These are phyloP conservation scores for Alexandromys fortis DNA, from an alignment of 2,113 vertebrate genomes.

Conservation along the genomic window DNA sequence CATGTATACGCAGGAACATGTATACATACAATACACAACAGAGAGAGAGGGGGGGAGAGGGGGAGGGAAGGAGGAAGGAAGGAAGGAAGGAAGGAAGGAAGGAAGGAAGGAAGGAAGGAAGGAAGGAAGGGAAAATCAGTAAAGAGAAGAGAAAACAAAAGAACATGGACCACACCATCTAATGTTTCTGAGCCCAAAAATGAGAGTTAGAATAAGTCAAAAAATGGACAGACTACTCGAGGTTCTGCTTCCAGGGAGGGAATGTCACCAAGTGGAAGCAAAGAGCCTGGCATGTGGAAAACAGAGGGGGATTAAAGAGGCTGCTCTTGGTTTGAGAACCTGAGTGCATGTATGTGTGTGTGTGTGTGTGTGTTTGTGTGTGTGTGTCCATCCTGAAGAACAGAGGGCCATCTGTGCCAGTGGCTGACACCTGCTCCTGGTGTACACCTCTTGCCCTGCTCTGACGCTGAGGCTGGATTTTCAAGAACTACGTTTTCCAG, in stretches of 20 bases:
- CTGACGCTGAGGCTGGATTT: fast-evolving
- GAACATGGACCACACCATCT: not conserved
- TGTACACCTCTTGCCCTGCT: not conserved
- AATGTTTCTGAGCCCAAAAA: not conserved
- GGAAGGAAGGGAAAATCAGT: fast-evolving
- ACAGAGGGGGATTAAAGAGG: not conserved
- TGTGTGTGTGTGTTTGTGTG: not conserved
- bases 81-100: not conserved
- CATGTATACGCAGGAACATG: not conserved
- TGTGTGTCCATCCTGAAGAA: not conserved
- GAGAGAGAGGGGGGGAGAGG: too few relatives aligned
- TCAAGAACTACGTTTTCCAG: not conserved
- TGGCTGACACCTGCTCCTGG: not conserved
- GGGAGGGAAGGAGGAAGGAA: too few relatives aligned
- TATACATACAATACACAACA: not conserved
- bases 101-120: too few relatives aligned
- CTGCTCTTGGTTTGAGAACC: not conserved
- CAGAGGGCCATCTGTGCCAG: fast-evolving
- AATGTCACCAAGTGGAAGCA: not conserved
- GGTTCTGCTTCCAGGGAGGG: not conserved
- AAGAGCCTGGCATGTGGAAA: too few relatives aligned
- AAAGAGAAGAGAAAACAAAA: not conserved
- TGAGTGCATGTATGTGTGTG: not conserved
- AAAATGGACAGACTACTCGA: not conserved
- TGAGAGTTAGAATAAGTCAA: not conserved